Base-by-base conservation (phyloP, 2,113 vertebrate genomes). In the Nicator chloris region DNA sequence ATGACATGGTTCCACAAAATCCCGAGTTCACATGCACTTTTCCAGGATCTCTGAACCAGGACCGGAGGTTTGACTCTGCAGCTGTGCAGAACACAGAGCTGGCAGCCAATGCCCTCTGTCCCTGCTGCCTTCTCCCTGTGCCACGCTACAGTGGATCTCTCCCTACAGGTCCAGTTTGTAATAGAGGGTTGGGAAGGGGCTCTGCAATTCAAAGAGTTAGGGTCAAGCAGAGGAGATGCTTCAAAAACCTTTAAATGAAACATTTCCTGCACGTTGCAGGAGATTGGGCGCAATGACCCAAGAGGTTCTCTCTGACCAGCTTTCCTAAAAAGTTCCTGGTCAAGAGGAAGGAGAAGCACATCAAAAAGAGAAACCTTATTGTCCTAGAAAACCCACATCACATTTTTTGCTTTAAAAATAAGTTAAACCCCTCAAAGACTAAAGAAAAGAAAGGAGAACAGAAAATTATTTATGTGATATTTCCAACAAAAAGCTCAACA, bases 31-130 rank as follows among this genome's bases (percentile, higher is more conserved):
- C 79, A 4, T 5, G 11, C n/a, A 80, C 35, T 77, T 83, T 54
- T 54, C 63, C 64, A 65, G 88, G 88, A 80, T 70, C 86, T 94
- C 86, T 93, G 92, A 95, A 92, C 86, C 86, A 90, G 81, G 79
- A 90, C 80, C 0, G 0, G 68, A 59, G 50, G 50, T 73, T 86
- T 72, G 79, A 26, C 42, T 65, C 53, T 42, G 85, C 49, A 86
- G 63, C 59, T 80, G 82, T 54, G 82, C 54, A 83, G 86, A 81
- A 86, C 2, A 73, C 80, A 95, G 83, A 95, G 86, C 54, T 37
- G 44, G 54, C 50, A 77, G 72, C 27, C 1, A 0, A 10, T 6
- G 28, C 3, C 76, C 82, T 70, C 6, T 0, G 60, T 66, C 64
- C 66, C 77, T 1, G 5, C 50, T 69, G 66, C 64, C 73, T 66